Percentiles rank a stretch among this genome's conserved stretches.
phyloP scores from a whole-genome alignment of 1,140 invertebrate species.

The Pseudomyrmex pallidus region DNA sequence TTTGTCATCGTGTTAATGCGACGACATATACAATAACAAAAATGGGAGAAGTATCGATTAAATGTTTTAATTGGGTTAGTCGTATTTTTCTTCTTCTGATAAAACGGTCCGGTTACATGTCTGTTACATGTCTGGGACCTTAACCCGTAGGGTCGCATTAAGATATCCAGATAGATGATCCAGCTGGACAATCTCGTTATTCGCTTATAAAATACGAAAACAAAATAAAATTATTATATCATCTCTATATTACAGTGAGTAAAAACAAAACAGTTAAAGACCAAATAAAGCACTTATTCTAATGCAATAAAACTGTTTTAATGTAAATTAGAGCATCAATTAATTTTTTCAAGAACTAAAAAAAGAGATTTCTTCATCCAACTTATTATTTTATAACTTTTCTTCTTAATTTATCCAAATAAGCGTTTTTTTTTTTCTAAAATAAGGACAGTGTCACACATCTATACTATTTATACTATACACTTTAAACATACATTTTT shows the following conservation, averaged over 20 bases:
- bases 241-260: not conserved
- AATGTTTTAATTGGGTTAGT: conserved; percentile 48
- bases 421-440: too few relatives aligned
- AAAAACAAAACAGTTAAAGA: not conserved
- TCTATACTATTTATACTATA: too few relatives aligned
- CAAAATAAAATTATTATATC: not conserved
- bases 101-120: not conserved
- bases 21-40: not conserved
- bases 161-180: conserved; percentile 31
- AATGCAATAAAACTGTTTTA: not conserved
- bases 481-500: too few relatives aligned
- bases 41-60: conserved; percentile 21
- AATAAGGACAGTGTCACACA: too few relatives aligned
- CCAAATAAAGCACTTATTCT: not conserved
- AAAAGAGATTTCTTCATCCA: too few relatives aligned
- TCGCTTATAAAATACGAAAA: conserved; percentile 13
- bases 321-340: not conserved
- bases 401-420: too few relatives aligned
- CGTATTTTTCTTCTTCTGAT: conserved; percentile 23
- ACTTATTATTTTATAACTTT: too few relatives aligned
- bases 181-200: not conserved
- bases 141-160: conserved; percentile 5
- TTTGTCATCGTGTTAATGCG: conserved; percentile 54
- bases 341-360: too few relatives aligned
- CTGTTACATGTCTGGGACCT: not conserved